These are phyloP conservation scores for Lepus europaeus DNA, from an alignment of 2,113 vertebrate genomes.

Conservation along the genomic window DNA sequence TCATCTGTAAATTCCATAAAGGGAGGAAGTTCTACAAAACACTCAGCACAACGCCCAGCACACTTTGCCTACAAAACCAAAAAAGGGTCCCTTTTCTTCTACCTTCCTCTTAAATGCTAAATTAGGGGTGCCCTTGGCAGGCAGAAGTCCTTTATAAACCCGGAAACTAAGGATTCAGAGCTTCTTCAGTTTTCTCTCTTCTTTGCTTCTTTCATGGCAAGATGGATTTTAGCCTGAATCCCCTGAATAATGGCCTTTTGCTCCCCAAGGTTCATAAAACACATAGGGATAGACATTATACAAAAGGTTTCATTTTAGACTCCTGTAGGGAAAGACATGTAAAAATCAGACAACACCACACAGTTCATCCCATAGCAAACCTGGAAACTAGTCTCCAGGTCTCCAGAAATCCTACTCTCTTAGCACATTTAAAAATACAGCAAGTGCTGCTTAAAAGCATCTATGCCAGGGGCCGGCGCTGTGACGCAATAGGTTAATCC, in stretches of 20 bases:
- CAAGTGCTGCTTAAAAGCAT: slow-evolving; percentile 21
- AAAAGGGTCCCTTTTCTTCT: neutral
- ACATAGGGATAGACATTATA: neutral
- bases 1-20: slow-evolving; percentile 37
- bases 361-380: neutral
- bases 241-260: slow-evolving; percentile 9
- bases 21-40: neutral
- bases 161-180: neutral
- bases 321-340: neutral
- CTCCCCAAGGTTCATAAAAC: neutral
- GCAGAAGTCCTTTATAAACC: neutral
- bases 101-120: neutral
- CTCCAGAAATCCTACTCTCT: neutral
- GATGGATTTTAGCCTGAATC: neutral
- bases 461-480: neutral
- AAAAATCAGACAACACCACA: slow-evolving; percentile 20
- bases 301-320: neutral
- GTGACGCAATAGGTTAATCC: too few species aligned
- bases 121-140: neutral
- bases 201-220: neutral
- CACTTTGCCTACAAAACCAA: neutral
- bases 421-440: neutral
- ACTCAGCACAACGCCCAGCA: neutral
- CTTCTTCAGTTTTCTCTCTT: neutral
- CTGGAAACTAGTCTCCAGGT: neutral